Percentiles rank a stretch among this genome's conserved stretches.
Evolutionary conservation across 1,140 invertebrate genomes (phyloP).

Genomic region (Rhagoletis zephyria): DNA sequence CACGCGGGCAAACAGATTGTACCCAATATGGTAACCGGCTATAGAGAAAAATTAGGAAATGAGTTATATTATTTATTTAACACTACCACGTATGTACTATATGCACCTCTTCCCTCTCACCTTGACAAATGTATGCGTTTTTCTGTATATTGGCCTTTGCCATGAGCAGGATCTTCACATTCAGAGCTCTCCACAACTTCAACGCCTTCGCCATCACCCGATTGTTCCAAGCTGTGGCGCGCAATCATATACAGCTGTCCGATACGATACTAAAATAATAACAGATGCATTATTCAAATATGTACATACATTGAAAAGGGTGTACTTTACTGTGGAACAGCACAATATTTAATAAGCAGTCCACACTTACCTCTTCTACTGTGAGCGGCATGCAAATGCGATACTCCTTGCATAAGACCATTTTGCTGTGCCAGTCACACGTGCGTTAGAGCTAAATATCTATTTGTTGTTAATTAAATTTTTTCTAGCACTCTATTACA

Average conservation of each 20-base stretch:
- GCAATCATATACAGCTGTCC: slow-evolving; percentile 96
- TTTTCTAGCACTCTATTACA: not conserved
- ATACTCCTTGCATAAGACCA: slow-evolving; percentile 91
- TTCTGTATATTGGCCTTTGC: slow-evolving; percentile 90
- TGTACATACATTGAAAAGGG: not conserved
- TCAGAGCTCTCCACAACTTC: slow-evolving; percentile 89
- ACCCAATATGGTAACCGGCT: slow-evolving; percentile 93
- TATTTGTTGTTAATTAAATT: not conserved
- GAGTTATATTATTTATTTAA: not conserved
- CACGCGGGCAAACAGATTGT: slow-evolving; percentile 87
- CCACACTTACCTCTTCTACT: slow-evolving; percentile 85
- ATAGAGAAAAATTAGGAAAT: slow-evolving; percentile 54
- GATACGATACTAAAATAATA: slow-evolving; percentile 83
- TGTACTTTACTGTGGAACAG: not conserved
- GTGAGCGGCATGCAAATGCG: slow-evolving; percentile 93
- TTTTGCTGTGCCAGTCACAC: slow-evolving; percentile 62
- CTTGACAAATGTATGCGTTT: slow-evolving; percentile 92
- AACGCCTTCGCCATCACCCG: slow-evolving; percentile 90
- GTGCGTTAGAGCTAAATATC: not conserved
- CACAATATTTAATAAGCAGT: not conserved
- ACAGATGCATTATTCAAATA: not conserved
- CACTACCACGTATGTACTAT: not conserved
- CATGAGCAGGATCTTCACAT: slow-evolving; percentile 85
- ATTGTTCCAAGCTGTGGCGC: slow-evolving; percentile 91
- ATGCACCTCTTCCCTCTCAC: slow-evolving; percentile 75